Percentiles rank a stretch among this genome's conserved stretches.
These are phyloP conservation scores for Montipora cactus DNA, from an alignment of 64 coral and sea anemone genomes.

Conservation along the genomic window DNA sequence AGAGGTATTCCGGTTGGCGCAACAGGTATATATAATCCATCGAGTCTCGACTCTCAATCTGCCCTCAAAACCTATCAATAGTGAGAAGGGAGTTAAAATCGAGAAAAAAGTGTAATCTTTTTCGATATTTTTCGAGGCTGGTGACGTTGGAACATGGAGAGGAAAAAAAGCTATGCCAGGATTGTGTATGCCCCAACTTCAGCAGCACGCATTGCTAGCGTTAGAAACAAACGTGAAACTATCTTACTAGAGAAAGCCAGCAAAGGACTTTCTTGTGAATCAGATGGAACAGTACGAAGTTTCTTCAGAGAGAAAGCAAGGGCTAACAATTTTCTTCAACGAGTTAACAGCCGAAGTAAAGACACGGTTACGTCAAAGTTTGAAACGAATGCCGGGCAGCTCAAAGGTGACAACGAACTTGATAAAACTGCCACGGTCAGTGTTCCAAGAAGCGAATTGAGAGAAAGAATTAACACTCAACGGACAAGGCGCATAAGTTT, in stretches of 20 bases:
- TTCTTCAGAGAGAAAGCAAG: conserved; percentile 38
- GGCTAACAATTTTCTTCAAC: neutral
- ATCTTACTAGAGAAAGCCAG: neutral
- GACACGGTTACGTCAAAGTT: neutral
- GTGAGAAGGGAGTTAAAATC: neutral
- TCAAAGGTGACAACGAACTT: no score
- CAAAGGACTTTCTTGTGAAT: neutral
- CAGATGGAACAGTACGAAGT: neutral
- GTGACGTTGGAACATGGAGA: neutral
- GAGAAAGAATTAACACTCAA: neutral
- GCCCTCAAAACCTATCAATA: no score
- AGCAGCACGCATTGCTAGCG: conserved; percentile 5
- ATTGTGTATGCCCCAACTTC: neutral
- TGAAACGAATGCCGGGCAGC: neutral
- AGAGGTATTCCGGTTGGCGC: neutral
- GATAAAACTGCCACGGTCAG: neutral
- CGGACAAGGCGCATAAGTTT: conserved; percentile 3
- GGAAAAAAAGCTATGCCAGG: neutral
- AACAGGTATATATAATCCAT: neutral
- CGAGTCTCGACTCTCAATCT: neutral
- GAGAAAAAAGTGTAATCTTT: no score
- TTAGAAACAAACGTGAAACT: conserved; percentile 37
- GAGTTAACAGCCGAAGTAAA: neutral
- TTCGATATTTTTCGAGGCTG: no score
- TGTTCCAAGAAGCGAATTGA: neutral